Evolutionary conservation across 2,113 vertebrate species (phyloP).

Genomic region (Toxostoma redivivum): DNA sequence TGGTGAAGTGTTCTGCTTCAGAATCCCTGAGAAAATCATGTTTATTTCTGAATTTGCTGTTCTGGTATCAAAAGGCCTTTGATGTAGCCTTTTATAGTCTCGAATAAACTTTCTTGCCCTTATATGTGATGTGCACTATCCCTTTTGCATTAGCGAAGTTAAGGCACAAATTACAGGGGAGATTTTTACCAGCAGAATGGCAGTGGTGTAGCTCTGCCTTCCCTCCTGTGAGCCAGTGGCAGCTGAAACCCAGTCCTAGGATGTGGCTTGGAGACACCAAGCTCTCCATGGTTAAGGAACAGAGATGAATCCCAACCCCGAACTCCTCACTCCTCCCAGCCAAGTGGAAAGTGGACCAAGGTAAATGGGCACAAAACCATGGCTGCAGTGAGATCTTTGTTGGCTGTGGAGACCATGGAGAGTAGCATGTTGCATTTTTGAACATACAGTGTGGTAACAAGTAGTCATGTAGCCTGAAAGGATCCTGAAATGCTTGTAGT

Average conservation of each 20-base stretch:
- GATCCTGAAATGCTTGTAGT: background rate
- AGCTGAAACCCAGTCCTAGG: background rate
- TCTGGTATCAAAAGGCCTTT: background rate
- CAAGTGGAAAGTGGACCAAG: background rate
- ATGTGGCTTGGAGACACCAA: accelerated
- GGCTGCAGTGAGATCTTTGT: background rate
- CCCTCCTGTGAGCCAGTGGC: background rate
- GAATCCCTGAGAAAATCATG: background rate
- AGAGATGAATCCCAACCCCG: background rate
- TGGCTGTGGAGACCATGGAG: accelerated
- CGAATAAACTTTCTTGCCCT: background rate
- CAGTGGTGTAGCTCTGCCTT: background rate
- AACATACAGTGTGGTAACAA: accelerated
- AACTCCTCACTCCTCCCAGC: background rate
- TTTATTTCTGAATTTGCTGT: background rate
- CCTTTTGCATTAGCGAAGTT: background rate
- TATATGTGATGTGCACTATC: accelerated
- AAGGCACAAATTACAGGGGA: background rate
- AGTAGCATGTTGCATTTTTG: accelerated
- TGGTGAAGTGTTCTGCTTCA: background rate
- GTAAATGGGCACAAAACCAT: background rate
- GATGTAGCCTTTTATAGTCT: background rate
- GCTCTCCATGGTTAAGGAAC: background rate
- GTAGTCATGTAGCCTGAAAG: background rate
- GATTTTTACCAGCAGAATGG: background rate